Evolutionary conservation across 2,888 invertebrate species (phyloP).

Genomic region (Heliconius ismenius): DNA sequence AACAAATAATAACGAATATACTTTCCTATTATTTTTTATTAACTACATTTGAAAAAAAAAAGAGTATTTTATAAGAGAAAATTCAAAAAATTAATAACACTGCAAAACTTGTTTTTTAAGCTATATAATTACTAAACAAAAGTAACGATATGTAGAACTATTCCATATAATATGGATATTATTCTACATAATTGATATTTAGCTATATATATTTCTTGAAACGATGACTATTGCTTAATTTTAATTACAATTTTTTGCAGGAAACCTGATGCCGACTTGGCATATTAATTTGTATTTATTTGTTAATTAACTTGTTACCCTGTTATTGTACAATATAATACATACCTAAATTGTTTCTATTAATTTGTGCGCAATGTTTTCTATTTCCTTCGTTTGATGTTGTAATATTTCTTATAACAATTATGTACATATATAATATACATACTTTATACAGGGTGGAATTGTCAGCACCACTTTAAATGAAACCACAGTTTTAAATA

Average conservation of each 20-base stretch:
- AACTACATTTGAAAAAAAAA: too few relatives aligned
- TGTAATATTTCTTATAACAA: not conserved
- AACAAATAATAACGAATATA: not conserved
- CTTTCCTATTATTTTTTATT: too few relatives aligned
- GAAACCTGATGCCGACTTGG: constrained; percentile 4
- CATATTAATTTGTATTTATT: constrained; percentile 13
- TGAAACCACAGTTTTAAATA: too few relatives aligned
- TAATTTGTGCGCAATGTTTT: not conserved
- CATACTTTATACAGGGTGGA: too few relatives aligned
- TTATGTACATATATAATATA: not conserved
- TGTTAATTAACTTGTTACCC: constrained; percentile 15
- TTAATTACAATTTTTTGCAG: not conserved
- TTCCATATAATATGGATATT: too few relatives aligned
- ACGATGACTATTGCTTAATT: constrained; percentile 1
- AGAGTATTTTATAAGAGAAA: too few relatives aligned
- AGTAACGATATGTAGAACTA: too few relatives aligned
- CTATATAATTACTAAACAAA: too few relatives aligned
- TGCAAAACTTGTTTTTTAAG: too few relatives aligned
- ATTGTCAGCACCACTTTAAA: too few relatives aligned
- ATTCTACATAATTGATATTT: too few relatives aligned
- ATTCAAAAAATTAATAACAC: too few relatives aligned
- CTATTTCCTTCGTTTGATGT: not conserved
- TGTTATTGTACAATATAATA: not conserved
- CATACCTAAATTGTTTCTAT: not conserved
- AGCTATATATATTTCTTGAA: not conserved